A percentile compares a stretch with the other conserved stretches of the same genome.
phyloP scores from a whole-genome alignment of 2,888 invertebrate genomes.

The Drosophila peninsularis region DNA sequence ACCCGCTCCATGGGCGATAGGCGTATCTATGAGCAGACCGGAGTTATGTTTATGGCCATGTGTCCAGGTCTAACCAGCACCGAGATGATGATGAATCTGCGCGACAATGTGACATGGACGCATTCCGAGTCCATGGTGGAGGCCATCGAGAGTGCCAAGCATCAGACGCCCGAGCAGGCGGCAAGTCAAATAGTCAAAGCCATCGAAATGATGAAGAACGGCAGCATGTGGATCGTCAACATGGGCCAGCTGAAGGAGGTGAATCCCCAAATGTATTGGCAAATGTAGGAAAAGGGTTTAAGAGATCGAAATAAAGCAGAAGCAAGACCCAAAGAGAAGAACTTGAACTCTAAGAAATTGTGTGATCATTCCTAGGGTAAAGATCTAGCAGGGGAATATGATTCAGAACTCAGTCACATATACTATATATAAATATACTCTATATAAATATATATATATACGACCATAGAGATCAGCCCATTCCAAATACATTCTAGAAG shows the following conservation, averaged over 20 bases:
- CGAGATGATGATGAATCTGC: constrained; percentile 81
- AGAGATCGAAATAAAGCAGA: neutral
- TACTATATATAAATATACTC: no score
- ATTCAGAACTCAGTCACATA: no score
- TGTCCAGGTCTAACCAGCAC: constrained; percentile 82
- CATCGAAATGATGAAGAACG: constrained; percentile 82
- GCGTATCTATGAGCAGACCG: constrained; percentile 75
- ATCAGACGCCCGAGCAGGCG: constrained; percentile 82
- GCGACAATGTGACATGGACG: constrained; percentile 78
- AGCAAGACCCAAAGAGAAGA: neutral
- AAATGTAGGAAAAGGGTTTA: constrained; percentile 45
- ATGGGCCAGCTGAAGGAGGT: constrained; percentile 80
- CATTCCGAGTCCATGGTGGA: constrained; percentile 72
- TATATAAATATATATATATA: no score
- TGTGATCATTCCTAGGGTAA: no score
- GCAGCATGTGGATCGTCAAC: constrained; percentile 81
- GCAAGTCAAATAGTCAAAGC: constrained; percentile 76
- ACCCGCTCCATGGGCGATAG: constrained; percentile 82
- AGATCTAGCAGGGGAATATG: no score
- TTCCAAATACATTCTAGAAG: no score
- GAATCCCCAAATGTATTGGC: constrained; percentile 74
- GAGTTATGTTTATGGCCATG: constrained; percentile 79
- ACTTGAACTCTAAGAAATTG: no score
- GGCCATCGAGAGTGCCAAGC: constrained; percentile 72
- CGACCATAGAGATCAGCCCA: no score